Conservation (phyloP, 2,113 vertebrate genomes). For the Lanius ludovicianus region DNA sequence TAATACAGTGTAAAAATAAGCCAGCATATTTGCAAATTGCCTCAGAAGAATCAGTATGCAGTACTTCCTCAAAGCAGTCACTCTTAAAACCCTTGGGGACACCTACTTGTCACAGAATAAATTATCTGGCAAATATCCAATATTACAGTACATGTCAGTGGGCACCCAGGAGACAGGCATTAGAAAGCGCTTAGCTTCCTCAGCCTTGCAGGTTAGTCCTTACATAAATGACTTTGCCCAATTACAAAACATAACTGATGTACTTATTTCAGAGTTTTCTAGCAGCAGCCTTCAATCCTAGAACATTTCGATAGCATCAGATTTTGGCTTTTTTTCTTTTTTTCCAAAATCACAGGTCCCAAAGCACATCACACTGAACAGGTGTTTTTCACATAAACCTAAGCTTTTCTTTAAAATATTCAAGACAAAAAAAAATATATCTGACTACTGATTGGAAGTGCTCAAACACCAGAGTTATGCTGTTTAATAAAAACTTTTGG, state of each 20-base stretch:
- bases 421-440: not conserved
- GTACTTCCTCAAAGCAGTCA: constrained; percentile 2
- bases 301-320: not conserved
- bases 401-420: not conserved
- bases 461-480: not conserved
- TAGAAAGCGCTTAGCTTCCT: constrained; percentile 35
- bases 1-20: not conserved
- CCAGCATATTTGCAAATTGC: not conserved
- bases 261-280: not conserved
- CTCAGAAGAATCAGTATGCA: not conserved
- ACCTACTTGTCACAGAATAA: constrained; percentile 52
- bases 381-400: not conserved
- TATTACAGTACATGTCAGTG: not conserved
- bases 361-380: not conserved
- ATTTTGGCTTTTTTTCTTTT: rapidly evolving
- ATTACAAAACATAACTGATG: not conserved
- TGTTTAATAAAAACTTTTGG: not conserved
- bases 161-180: constrained; percentile 23
- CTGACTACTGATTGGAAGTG: not conserved
- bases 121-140: constrained; percentile 62
- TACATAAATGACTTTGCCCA: not conserved
- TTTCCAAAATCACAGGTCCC: not conserved
- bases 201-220: constrained; percentile 12
- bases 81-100: constrained; percentile 17
- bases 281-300: not conserved